Evolutionary conservation across 2,797 vertebrate genomes (phyloP), one percentile per base, ranked within the genome.

Genomic region (Cirrhinus molitorella): DNA sequence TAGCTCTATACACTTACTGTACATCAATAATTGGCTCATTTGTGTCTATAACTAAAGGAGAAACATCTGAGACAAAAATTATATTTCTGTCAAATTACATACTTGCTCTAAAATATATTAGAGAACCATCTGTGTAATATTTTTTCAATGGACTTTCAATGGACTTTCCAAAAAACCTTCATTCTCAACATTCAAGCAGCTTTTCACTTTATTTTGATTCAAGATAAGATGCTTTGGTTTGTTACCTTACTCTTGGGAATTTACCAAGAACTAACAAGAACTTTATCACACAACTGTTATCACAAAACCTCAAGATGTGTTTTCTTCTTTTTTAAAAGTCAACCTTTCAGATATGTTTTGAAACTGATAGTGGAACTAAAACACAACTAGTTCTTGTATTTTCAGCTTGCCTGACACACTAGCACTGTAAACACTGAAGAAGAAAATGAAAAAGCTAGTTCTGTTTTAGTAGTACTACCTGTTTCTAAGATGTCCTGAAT

Each of bases 291-390:
- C n/a, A 59, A 43, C 31, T 13, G 34, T 11, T 45, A 31, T 63
- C 57, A 28, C n/a, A 63, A 63, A 77, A 47, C 55, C 17, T 47
- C 75, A 77, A 23, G 40, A 63, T 63, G 40, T 63, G 40, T 10
- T 31, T 71, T 31, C 1, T 11, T 66, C 9, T 34, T 72, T 51
- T 72, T 51, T 49, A 72, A 72, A 72, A 17, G 76, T 28, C 11
- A 65, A 51, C 25, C 23, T 21, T 45, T 31, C 43, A 28, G 25
- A 51, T 17, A 40, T 3, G 12, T 19, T 23, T 12, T 66, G 43
- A 79, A 79, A 67, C 47, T 53, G 65, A 5, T 19, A n/a, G 72
- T 57, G 28, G 21, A 4, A 31, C 3, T 51, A 53, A 79, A 67
- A 53, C 45, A 68, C 14, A 67, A 68, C 9, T 14, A 5, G 0